Conservation (phyloP, 2,113 vertebrate genomes). For the Fulica atra region DNA sequence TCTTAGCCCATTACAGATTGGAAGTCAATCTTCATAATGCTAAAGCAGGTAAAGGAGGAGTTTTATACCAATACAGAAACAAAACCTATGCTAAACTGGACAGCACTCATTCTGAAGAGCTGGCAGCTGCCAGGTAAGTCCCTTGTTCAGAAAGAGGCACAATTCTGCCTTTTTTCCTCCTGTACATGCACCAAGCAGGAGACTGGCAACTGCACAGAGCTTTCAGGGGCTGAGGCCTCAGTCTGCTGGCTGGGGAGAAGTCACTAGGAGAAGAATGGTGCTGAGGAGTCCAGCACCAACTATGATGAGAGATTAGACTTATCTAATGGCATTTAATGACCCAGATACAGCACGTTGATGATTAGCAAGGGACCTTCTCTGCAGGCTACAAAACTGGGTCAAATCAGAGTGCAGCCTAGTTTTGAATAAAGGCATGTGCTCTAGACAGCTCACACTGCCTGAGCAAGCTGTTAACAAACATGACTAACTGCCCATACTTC, state of each 20-base stretch:
- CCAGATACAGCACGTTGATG: neutral
- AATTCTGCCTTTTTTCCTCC: neutral
- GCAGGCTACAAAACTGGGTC: constrained; percentile 52
- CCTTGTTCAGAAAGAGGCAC: rapidly evolving
- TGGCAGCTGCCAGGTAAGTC: neutral
- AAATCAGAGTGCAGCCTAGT: constrained; percentile 3
- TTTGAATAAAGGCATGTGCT: neutral
- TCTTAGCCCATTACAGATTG: neutral
- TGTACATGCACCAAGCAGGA: neutral
- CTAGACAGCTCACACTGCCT: neutral
- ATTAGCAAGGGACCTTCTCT: constrained; percentile 17
- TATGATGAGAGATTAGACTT: rapidly evolving
- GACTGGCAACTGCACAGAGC: neutral
- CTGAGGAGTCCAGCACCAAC: neutral
- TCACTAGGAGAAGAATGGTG: neutral
- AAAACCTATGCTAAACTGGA: neutral
- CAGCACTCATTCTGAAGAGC: neutral
- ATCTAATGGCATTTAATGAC: neutral
- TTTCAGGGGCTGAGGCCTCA: neutral
- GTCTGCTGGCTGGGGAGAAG: neutral
- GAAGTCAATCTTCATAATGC: neutral
- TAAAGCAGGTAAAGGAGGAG: neutral
- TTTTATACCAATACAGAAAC: neutral
- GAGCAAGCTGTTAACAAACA: neutral
- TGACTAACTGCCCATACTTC: neutral